Conservation (phyloP, 2,888 invertebrate genomes). For the Drosophila stalkeri region DNA sequence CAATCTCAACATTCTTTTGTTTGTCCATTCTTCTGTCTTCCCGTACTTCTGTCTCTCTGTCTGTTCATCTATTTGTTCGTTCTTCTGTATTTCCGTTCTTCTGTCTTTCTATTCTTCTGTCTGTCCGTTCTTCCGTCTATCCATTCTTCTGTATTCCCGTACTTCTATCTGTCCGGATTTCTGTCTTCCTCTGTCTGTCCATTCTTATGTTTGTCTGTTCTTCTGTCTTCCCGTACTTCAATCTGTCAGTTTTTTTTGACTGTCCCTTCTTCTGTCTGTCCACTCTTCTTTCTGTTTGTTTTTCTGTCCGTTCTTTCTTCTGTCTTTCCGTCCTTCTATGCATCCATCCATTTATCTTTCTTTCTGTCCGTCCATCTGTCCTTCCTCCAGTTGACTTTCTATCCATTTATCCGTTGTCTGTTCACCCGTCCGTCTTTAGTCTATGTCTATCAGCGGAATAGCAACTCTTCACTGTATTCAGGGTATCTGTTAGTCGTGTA, state of each 20-base stretch:
- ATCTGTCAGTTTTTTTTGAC: too few species aligned
- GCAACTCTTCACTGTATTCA: not conserved
- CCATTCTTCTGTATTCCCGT: not conserved
- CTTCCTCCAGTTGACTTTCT: too few species aligned
- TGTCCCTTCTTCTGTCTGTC: not conserved
- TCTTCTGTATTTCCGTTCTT: not conserved
- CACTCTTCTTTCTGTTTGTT: not conserved
- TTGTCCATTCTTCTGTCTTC: not conserved
- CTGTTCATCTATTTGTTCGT: not conserved
- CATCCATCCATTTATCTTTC: too few species aligned
- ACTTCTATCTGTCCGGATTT: not conserved
- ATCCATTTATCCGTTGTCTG: not conserved
- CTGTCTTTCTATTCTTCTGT: not conserved
- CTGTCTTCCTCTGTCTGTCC: too few species aligned
- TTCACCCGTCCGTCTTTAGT: not conserved
- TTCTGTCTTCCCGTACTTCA: too few species aligned
- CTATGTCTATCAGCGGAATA: too few species aligned
- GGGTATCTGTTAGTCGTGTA: not conserved
- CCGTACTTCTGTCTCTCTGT: not conserved
- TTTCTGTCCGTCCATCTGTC: not conserved
- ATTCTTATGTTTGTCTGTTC: too few species aligned
- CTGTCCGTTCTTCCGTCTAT: not conserved
- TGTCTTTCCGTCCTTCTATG: too few species aligned
- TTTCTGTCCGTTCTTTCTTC: not conserved
- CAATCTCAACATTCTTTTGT: not conserved